These are phyloP conservation scores for Typhlomys cinereus DNA, from an alignment of 2,113 vertebrate species.

Conservation along the genomic window DNA sequence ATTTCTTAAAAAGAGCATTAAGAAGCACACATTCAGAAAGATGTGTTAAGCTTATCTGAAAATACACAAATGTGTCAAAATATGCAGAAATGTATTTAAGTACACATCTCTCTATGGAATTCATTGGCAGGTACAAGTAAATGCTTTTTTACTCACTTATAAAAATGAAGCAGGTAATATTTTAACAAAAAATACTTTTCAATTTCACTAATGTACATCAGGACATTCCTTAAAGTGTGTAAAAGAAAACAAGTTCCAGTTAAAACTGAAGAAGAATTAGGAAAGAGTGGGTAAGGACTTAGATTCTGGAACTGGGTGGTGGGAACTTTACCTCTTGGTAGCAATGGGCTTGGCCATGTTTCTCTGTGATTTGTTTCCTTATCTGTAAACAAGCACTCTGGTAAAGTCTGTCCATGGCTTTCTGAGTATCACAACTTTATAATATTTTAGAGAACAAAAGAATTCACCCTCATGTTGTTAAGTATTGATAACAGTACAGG, in stretches of 20 bases:
- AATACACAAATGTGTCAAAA: constrained; percentile 46
- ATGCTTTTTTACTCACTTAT: constrained; percentile 25
- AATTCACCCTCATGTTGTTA: neutral
- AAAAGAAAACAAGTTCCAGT: neutral
- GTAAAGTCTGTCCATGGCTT: neutral
- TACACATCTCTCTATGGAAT: neutral
- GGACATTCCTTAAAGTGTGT: neutral
- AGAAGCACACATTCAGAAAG: neutral
- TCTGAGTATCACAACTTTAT: neutral
- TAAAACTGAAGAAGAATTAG: neutral
- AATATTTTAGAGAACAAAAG: neutral
- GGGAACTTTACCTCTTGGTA: neutral
- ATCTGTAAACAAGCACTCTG: neutral
- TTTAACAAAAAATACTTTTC: constrained; percentile 16
- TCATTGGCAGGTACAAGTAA: neutral
- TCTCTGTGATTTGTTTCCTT: neutral
- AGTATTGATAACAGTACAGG: neutral
- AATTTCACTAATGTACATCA: neutral
- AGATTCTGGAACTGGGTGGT: neutral
- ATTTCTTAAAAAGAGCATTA: constrained; percentile 11
- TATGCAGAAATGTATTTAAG: neutral
- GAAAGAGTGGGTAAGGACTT: neutral
- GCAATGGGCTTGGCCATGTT: neutral
- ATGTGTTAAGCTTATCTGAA: constrained; percentile 27
- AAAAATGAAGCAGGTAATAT: constrained; percentile 37